Conservation (phyloP, 1,140 invertebrate species). For the Phymastichus coffea region DNA sequence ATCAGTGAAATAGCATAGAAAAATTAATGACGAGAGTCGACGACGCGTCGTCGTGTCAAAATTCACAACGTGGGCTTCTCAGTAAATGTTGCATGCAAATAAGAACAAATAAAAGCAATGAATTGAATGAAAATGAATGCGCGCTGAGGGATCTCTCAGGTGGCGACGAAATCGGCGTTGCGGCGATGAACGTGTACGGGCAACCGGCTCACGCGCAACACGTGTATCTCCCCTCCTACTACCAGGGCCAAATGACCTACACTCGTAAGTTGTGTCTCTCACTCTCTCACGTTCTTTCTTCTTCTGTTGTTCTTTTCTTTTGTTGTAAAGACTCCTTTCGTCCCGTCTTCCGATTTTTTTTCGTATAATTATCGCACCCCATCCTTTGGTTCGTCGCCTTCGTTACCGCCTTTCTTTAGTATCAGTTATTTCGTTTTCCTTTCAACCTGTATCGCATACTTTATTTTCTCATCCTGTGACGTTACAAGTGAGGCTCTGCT, state of each 20-base stretch:
- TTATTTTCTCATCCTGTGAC: no score
- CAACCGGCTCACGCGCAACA: constrained; percentile 74
- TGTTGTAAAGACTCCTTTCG: neutral
- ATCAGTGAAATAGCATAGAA: no score
- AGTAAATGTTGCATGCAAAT: no score
- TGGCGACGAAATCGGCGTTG: constrained; percentile 70
- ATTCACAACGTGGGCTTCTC: no score
- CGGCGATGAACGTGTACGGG: constrained; percentile 66
- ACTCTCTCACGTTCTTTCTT: constrained; percentile 32
- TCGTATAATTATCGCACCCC: constrained; percentile 2
- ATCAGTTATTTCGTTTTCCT: no score
- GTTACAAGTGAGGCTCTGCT: no score
- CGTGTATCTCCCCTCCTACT: constrained; percentile 75
- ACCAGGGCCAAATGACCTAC: constrained; percentile 74
- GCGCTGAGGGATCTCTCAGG: no score
- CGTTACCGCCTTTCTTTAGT: neutral
- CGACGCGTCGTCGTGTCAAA: no score
- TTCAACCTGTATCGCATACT: no score
- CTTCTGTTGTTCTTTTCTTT: neutral
- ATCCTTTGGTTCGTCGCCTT: neutral
- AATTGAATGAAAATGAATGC: no score
- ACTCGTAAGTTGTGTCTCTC: constrained; percentile 69
- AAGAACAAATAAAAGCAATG: neutral
- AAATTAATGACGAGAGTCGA: no score
- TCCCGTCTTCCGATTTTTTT: neutral